phyloP scores from a whole-genome alignment of 2,113 vertebrate genomes.

The Hymenochirus boettgeri region DNA sequence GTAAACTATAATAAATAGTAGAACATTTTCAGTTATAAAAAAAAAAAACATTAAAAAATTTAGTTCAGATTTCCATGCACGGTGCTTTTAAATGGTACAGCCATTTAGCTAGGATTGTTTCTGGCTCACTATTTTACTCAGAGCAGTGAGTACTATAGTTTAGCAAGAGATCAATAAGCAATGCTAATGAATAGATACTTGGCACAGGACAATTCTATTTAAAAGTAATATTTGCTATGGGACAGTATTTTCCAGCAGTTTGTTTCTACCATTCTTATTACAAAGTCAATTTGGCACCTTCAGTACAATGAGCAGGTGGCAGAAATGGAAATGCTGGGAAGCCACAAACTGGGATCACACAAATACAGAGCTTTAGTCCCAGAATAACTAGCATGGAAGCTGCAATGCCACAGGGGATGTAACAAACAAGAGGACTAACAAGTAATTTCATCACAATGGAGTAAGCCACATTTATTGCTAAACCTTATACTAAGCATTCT shows the following conservation, averaged over 20 bases:
- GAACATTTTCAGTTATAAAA: too few species aligned
- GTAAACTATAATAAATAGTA: too few species aligned
- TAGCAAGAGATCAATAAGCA: conserved; percentile 9
- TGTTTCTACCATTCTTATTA: conserved; percentile 16
- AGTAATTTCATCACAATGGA: too few species aligned
- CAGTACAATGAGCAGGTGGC: conserved; percentile 15
- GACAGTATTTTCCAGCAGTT: conserved; percentile 19
- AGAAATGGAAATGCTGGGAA: conserved; percentile 14
- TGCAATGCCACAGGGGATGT: too few species aligned
- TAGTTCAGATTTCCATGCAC: too few species aligned
- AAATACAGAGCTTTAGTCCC: background rate
- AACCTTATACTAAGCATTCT: too few species aligned
- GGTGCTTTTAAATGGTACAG: too few species aligned
- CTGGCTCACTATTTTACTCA: background rate
- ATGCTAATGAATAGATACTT: conserved; percentile 22
- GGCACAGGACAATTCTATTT: conserved; percentile 12
- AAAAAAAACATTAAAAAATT: too few species aligned
- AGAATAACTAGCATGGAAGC: too few species aligned
- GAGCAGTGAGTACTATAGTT: conserved; percentile 8
- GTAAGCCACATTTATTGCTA: too few species aligned
- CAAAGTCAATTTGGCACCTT: conserved; percentile 18
- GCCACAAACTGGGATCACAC: background rate
- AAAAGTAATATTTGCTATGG: conserved; percentile 27
- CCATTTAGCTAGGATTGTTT: too few species aligned
- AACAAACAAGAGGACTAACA: too few species aligned